Conservation (phyloP, 2,888 invertebrate genomes). For the Malthinus flaveolus region DNA sequence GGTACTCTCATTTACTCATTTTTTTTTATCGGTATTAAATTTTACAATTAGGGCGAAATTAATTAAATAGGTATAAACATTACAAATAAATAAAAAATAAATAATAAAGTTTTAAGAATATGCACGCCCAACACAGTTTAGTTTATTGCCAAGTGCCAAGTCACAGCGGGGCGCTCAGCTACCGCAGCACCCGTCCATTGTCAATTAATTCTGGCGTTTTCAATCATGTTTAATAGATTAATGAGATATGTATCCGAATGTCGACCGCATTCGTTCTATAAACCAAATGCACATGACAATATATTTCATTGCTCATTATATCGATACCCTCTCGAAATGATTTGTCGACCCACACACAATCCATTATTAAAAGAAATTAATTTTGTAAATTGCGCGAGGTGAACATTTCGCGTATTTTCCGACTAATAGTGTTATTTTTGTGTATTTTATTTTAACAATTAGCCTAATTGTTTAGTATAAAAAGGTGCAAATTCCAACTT, state of each 20-base stretch:
- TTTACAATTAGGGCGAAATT: neutral
- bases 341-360: slow-evolving; percentile 16
- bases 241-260: slow-evolving; percentile 50
- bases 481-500: no score
- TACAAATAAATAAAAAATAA: no score
- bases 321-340: slow-evolving; percentile 23
- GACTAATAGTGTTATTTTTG: neutral
- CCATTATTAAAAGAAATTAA: slow-evolving; percentile 1
- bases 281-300: slow-evolving; percentile 25
- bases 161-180: slow-evolving; percentile 40
- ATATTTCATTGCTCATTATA: slow-evolving; percentile 15
- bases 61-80: neutral
- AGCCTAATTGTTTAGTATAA: no score
- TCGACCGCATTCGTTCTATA: slow-evolving; percentile 46
- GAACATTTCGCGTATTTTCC: neutral
- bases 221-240: slow-evolving; percentile 51
- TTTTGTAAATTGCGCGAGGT: neutral
- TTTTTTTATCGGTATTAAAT: no score
- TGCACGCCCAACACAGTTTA: slow-evolving; percentile 30
- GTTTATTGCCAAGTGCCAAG: slow-evolving; percentile 31
- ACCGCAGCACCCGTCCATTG: slow-evolving; percentile 46
- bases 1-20: no score
- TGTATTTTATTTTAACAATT: no score
- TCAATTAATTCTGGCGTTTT: slow-evolving; percentile 48
- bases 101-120: slow-evolving; percentile 4